phyloP scores from a whole-genome alignment of 2,797 vertebrate genomes.

The Peromyscus eremicus region DNA sequence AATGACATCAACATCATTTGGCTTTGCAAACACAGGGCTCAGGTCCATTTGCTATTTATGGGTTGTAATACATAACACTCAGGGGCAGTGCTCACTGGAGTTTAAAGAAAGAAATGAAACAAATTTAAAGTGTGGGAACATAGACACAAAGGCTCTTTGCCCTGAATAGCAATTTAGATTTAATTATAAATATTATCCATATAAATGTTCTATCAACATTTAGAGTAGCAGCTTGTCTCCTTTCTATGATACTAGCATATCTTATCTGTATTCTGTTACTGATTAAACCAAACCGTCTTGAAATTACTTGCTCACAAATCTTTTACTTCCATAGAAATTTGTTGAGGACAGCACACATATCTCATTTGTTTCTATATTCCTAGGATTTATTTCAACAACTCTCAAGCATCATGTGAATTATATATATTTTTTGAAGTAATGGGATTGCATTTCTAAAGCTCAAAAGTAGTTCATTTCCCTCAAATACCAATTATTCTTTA shows the following conservation, averaged over 20 bases:
- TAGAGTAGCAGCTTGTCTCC: neutral
- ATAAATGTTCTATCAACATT: slow-evolving; percentile 25
- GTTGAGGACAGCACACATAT: neutral
- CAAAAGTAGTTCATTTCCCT: neutral
- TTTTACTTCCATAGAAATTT: neutral
- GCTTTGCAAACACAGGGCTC: slow-evolving; percentile 31
- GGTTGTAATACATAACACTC: neutral
- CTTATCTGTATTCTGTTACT: neutral
- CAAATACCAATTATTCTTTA: neutral
- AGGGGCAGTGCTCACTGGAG: neutral
- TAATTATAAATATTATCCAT: slow-evolving; percentile 61
- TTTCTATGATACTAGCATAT: neutral
- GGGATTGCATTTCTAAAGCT: neutral
- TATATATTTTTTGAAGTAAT: neutral
- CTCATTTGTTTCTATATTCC: neutral
- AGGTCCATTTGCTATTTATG: slow-evolving; percentile 53
- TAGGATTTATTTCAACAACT: neutral
- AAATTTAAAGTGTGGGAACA: neutral
- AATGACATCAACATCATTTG: slow-evolving; percentile 44
- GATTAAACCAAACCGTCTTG: neutral
- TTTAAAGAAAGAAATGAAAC: slow-evolving; percentile 20
- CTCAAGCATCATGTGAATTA: neutral
- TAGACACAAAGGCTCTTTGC: neutral
- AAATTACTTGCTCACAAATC: slow-evolving; percentile 36
- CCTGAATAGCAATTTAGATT: slow-evolving; percentile 27